Evolutionary conservation across 1,140 invertebrate species (phyloP), one percentile per base, ranked within the genome.

Genomic region (Pissodes strobi): DNA sequence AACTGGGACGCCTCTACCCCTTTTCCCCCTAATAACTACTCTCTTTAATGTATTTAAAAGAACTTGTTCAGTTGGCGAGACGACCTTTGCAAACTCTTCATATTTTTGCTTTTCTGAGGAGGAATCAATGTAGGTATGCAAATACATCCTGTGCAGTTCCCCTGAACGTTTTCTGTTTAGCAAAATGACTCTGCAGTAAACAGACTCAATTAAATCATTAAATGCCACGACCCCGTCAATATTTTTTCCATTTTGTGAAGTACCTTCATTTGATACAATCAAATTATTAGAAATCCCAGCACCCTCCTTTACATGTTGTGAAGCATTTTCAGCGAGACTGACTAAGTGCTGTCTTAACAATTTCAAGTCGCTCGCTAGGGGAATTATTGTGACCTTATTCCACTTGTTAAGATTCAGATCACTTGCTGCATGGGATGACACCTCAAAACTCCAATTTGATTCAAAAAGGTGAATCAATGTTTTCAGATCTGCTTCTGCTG

Each of bases 401-500:
- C 60, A 70, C 63, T 68, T 72, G 18, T 69, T 70, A 13, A 64
- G 10, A 57, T 69, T 65, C 3, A 73, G 41, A 59, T 71, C 55
- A 23, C 55, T 69, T 21, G n/a, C 45, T 17, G 71, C 68, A 23
- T 72, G 68, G 19, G 18, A 73, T 13, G 75, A 76, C 9, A 76
- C 66, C 58, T 74, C 72, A 71, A 51, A 75, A 59, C 67, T 70
- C 74, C 72, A 78, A 57, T 74, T 67, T 45, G 68, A 64, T 25
- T 71, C 55, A 8, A 78, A 60, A 15, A 72, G 12, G 45, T 74
- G 64, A 30, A 76, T 76, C 23, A 72, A 38, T 41, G 69, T 72
- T 69, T 70, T 70, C 19, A 76, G 49, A 27, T 72, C 68, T 46
- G 67, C 69, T 67, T 77, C 62, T 3, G 17, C 48, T 67, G 73